Evolutionary conservation across 1,140 invertebrate genomes (phyloP), one percentile per base, ranked within the genome.

Genomic region (Mercenaria mercenaria): DNA sequence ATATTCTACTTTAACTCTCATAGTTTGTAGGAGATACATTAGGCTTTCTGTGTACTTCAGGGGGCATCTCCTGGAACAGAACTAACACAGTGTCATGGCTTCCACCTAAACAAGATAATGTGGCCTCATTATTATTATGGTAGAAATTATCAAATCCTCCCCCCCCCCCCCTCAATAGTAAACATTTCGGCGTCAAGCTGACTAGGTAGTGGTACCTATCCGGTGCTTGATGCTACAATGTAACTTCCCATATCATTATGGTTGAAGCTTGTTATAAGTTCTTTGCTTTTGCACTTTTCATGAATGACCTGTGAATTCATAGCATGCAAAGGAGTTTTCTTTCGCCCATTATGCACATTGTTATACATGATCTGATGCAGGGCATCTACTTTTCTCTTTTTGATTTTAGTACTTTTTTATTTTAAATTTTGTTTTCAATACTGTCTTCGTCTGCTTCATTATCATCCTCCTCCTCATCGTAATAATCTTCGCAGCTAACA

Each of bases 81-180:
- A 84, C 82, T 37, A 61, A 69, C 8, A 84, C 82, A 29, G 82
- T 84, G 26, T 84, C 82, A 84, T 84, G 82, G 34, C 82, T 84
- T 29, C 82, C 59, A 39, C 23, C 39, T 2, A 84, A 69, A 41
- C 82, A 34, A 67, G 29, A 64, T 0, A 84, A n/a, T 41, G 64
- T 50, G 10, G 82, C 39, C 29, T 84, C 82, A n/a, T n/a, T n/a
- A n/a, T n/a, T n/a, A 50, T 84, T 61, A 72, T 82, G 80, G 29
- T 82, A 52, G 23, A 82, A 82, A 41, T 82, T 82, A 41, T 82
- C 80, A 64, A 82, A 84, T 4, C 61, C 82, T 47, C 61, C 82
- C 0, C n/a, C n/a, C n/a, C n/a, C n/a, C n/a, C n/a, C n/a, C n/a
- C n/a, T n/a, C n/a, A n/a, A 41, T 47, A 6, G 82, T 84, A 26